Conservation (phyloP, 1,140 invertebrate genomes). For the Druon quercuslanigerum region DNA sequence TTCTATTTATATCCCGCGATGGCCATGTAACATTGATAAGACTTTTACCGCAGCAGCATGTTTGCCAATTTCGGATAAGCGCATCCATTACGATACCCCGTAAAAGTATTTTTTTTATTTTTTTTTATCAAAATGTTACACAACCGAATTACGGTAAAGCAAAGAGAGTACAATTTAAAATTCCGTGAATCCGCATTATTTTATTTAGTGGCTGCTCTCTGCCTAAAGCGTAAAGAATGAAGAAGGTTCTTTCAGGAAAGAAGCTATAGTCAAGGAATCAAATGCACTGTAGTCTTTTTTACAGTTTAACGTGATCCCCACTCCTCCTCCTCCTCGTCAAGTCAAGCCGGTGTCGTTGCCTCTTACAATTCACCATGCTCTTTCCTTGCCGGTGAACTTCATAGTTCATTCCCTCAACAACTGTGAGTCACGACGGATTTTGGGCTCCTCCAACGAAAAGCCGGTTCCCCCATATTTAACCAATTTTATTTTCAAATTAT, state of each 20-base stretch:
- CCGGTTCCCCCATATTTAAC: not conserved
- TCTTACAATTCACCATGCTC: not conserved
- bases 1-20: no score
- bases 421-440: constrained; percentile 1
- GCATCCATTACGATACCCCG: no score
- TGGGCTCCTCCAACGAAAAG: not conserved
- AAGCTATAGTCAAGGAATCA: constrained; percentile 15
- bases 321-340: constrained; percentile 3
- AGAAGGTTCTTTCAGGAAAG: not conserved
- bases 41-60: no score
- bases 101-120: no score
- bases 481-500: no score
- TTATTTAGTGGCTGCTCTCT: no score
- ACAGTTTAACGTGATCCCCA: constrained; percentile 24
- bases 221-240: not conserved
- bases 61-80: no score
- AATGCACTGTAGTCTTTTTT: constrained; percentile 24
- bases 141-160: no score
- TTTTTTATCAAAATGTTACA: no score
- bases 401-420: not conserved
- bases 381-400: constrained; percentile 8
- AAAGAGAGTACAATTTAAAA: no score
- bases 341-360: constrained; percentile 4
- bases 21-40: no score
- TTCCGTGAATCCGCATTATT: no score